A percentile compares a stretch with the other conserved stretches of the same genome.
Evolutionary conservation across 2,888 invertebrate species (phyloP).

Genomic region (Acanthosepion esculentum): DNA sequence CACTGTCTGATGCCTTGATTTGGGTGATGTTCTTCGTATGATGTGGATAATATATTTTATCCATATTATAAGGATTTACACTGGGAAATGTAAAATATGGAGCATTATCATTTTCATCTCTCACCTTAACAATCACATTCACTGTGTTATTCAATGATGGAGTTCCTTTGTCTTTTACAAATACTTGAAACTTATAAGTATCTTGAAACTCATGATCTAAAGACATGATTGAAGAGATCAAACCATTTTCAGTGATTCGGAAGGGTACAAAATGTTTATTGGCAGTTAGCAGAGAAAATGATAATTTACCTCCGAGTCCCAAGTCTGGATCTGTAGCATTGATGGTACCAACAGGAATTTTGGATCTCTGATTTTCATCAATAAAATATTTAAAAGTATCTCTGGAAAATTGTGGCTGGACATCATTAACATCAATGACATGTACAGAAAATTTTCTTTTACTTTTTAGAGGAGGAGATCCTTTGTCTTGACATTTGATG

Average conservation of each 20-base stretch:
- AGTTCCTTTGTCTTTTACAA: not conserved
- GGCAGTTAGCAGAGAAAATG: not conserved
- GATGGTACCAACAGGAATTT: not conserved
- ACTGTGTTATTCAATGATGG: constrained; percentile 33
- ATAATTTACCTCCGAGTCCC: not conserved
- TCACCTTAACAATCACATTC: not conserved
- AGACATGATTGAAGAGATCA: not conserved
- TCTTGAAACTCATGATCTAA: constrained; percentile 1
- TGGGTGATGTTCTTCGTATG: not conserved
- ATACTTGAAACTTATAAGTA: not conserved
- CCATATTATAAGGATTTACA: constrained; percentile 1
- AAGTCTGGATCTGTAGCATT: not conserved
- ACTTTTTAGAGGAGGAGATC: not conserved
- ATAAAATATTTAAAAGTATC: not conserved
- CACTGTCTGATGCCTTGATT: constrained; percentile 33
- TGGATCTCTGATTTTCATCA: not conserved
- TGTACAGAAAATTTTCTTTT: not conserved
- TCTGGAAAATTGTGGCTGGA: not conserved
- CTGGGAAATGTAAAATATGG: constrained; percentile 10
- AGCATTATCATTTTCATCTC: constrained; percentile 22
- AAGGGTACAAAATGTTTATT: not conserved
- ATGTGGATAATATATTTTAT: not conserved
- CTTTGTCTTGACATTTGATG: constrained; percentile 33
- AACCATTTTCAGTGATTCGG: not conserved
- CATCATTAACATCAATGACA: not conserved